Conservation (phyloP, 2,797 vertebrate genomes). For the Oreochromis mossambicus region DNA sequence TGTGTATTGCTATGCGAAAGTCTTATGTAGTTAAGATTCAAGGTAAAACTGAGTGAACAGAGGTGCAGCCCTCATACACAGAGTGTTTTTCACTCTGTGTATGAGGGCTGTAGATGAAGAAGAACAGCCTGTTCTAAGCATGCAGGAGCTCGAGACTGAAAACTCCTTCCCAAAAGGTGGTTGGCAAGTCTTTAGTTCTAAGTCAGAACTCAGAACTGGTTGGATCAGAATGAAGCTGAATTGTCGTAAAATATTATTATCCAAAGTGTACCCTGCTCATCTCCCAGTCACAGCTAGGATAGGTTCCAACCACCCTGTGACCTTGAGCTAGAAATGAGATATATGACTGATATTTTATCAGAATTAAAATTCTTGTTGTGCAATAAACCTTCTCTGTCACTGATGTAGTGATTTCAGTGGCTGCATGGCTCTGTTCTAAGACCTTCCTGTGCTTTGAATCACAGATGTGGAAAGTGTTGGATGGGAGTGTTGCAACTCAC, state of each 20-base stretch:
- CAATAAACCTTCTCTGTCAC: background rate
- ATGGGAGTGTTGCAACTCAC: background rate
- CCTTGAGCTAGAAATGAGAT: background rate
- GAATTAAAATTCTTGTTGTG: background rate
- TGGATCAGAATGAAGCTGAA: background rate
- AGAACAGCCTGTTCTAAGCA: background rate
- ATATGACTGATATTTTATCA: background rate
- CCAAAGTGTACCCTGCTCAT: background rate
- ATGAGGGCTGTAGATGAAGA: background rate
- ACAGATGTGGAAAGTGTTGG: background rate
- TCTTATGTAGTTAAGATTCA: background rate
- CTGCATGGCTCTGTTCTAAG: background rate
- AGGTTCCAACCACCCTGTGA: background rate
- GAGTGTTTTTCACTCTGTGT: background rate
- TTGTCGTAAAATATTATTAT: background rate
- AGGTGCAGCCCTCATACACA: background rate
- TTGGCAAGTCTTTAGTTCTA: background rate
- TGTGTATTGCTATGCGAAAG: background rate
- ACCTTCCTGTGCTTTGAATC: background rate
- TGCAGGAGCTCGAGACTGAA: background rate
- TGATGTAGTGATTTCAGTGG: background rate
- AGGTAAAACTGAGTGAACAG: background rate
- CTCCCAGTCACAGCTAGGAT: background rate
- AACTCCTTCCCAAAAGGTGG: background rate
- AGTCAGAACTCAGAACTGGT: background rate